Conservation (phyloP, 2,888 invertebrate genomes). For the Cephalotes varians region DNA sequence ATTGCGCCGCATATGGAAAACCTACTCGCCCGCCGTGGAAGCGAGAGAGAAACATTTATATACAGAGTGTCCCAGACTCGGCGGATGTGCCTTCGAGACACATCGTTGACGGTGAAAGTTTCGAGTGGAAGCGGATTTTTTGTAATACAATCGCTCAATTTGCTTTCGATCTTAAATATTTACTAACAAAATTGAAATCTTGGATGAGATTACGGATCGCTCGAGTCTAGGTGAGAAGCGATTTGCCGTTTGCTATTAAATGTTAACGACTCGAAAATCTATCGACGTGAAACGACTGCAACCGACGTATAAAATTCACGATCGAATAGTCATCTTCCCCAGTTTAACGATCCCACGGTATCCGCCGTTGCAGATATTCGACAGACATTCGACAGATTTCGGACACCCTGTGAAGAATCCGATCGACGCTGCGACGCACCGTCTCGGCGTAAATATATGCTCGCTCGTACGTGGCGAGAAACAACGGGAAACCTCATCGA, state of each 20-base stretch:
- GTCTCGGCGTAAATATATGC: constrained; percentile 45
- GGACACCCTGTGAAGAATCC: constrained; percentile 43
- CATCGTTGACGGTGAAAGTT: neutral
- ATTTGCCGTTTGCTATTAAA: neutral
- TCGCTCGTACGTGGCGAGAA: constrained; percentile 37
- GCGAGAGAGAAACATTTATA: constrained; percentile 42
- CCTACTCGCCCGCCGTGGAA: constrained; percentile 66
- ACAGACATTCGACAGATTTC: neutral
- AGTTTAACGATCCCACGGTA: neutral
- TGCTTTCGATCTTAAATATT: neutral
- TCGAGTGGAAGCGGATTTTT: neutral
- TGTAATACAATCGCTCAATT: neutral
- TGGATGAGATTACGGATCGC: neutral
- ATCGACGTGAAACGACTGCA: neutral
- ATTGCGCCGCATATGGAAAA: constrained; percentile 70
- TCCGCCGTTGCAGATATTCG: neutral
- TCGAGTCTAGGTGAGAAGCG: too few species aligned
- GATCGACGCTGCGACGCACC: constrained; percentile 32
- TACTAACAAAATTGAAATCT: neutral
- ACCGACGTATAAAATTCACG: neutral
- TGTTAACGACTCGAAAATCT: neutral
- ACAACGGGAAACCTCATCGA: constrained; percentile 48
- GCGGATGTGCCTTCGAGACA: constrained; percentile 14
- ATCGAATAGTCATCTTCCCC: neutral
- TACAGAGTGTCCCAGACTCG: constrained; percentile 60